Evolutionary conservation across 1,140 invertebrate species (phyloP), one percentile per base, ranked within the genome.

Genomic region (Drosophila cardini): DNA sequence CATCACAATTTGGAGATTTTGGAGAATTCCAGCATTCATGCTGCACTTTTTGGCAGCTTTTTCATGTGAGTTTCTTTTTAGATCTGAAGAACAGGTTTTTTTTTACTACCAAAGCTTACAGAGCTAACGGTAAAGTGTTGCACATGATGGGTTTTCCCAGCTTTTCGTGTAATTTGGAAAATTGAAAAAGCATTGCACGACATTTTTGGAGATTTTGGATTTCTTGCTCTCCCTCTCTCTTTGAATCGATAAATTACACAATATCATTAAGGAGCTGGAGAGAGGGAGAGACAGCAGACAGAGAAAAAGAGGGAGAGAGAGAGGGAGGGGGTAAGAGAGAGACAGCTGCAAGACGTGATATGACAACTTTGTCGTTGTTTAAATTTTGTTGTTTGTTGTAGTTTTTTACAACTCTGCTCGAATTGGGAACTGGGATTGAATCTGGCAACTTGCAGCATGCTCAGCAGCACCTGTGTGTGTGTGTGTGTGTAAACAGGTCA

Each of bases 171-270:
- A 65, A 76, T 79, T 73, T 83, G 81, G 77, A 83, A 84, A 86
- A 86, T 86, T 64, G 64, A 80, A 84, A 86, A 85, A 72, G 71
- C 75, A 87, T 72, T 86, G 82, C 81, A 80, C 79, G 73, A 80
- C 64, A 70, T 72, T 78, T 65, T 78, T 65, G 75, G 48, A 43
- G 45, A 57, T 70, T 40, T 63, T 34, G 48, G 21, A 26, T 26
- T 26, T 26, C 21, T 26, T 26, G 21, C 21, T 26, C 4, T 26
- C 2, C 21, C 21, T 52, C 32, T 34, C 32, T 32, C 26, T 32
- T n/a, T 34, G 8, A 32, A 55, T 64, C 56, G 45, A 68, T 32
- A 34, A 43, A 75, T 85, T 85, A 72, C 81, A 86, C 83, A 85
- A 85, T 86, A 11, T 18, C 30, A 4, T 15, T 16, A 7, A 38